Percentiles rank a stretch among this genome's conserved stretches.
Evolutionary conservation across 2,113 vertebrate genomes (phyloP).

Genomic region (Sclerurus mexicanus): DNA sequence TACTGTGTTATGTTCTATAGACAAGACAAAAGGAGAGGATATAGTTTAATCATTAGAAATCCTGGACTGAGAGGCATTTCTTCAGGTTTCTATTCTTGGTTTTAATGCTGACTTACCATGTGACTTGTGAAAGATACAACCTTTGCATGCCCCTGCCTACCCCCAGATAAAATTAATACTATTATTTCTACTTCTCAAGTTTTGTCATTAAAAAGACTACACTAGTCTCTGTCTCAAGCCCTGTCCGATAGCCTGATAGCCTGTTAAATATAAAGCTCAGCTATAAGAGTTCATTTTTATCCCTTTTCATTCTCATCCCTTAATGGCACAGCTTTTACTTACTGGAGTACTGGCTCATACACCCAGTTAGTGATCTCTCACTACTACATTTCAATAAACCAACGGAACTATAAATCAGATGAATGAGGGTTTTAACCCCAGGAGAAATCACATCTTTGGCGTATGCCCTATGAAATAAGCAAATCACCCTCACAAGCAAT

Average conservation of each 20-base stretch:
- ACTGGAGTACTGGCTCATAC: not conserved
- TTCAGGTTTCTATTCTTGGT: conserved; percentile 50
- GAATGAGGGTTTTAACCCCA: not conserved
- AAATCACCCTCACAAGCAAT: not conserved
- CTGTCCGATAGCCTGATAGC: not conserved
- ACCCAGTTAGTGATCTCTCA: not conserved
- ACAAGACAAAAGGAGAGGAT: conserved; percentile 25
- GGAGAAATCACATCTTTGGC: not conserved
- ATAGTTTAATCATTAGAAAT: conserved; percentile 57
- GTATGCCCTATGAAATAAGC: not conserved
- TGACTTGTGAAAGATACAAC: conserved; percentile 30
- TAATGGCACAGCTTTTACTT: not conserved
- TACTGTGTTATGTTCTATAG: not conserved
- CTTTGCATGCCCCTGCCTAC: not conserved
- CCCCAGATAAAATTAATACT: not conserved
- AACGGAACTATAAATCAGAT: not conserved
- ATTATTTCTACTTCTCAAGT: not conserved
- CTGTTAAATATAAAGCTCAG: not conserved
- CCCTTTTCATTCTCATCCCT: not conserved
- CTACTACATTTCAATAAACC: not conserved
- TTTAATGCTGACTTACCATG: conserved; percentile 35
- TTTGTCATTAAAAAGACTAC: not conserved
- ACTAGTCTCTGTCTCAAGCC: not conserved
- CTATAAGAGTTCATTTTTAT: not conserved
- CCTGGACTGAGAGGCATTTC: conserved; percentile 4